Evolutionary conservation across 2,888 invertebrate species (phyloP), one percentile per base, ranked within the genome.

Genomic region (Spisula solida): DNA sequence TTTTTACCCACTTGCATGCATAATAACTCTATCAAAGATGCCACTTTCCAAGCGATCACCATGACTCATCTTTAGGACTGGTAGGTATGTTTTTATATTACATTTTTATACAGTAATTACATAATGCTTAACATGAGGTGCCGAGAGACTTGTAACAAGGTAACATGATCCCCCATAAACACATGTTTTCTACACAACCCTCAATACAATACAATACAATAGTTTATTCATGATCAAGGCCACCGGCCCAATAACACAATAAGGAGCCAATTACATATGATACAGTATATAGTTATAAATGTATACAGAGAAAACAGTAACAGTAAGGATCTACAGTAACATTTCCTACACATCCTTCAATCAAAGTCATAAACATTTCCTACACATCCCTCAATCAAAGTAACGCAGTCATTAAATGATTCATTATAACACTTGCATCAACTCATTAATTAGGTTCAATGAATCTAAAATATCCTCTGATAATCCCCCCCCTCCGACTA

Each of bases 51-150:
- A 25, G 60, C n/a, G 5, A 66, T 66, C 25, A 66, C 8, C 60
- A 25, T 25, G 60, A 66, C 25, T 66, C 10, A 25, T 20, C 20
- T 66, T n/a, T 25, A 1, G 12, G 16, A 12, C 51, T 16, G 4
- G 60, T 25, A 10, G 25, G n/a, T 66, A 66, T 12, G 60, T 66
- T 66, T 66, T 66, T 66, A 66, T n/a, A 66, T n/a, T n/a, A n/a
- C n/a, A 25, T n/a, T 66, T 66, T 66, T 66, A 66, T 66, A n/a
- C 60, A 25, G 60, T 25, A 66, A 66, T 66, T 66, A 66, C 25
- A 66, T 66, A 25, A 66, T 66, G 25, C 60, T 66, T 66, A 66
- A 66, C 60, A 66, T 5, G 8, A 25, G 25, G 60, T 66, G 60
- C 25, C n/a, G 60, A 66, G 25, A 66, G n/a, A 10, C 25, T 66